Percentiles rank a stretch among this genome's conserved stretches.
These are phyloP conservation scores for Drosophila yakuba DNA, from an alignment of 1,140 invertebrate genomes.

Conservation along the genomic window DNA sequence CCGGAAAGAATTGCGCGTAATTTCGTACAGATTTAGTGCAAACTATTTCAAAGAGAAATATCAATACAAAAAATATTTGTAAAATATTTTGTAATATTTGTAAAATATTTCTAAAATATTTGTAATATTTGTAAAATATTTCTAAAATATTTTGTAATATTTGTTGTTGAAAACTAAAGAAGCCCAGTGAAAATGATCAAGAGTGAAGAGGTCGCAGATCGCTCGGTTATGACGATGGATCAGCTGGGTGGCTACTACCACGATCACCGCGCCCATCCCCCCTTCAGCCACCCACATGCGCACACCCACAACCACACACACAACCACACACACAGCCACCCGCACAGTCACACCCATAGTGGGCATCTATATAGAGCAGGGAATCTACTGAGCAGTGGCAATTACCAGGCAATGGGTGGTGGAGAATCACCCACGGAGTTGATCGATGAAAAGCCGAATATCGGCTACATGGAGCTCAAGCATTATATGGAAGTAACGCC, in stretches of 20 bases:
- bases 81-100: background rate
- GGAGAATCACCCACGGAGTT: conserved; percentile 73
- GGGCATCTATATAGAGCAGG: conserved; percentile 60
- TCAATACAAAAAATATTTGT: background rate
- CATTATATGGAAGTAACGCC: conserved; percentile 66
- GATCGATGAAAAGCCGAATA: conserved; percentile 74
- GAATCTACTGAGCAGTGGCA: conserved; percentile 62
- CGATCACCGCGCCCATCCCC: conserved; percentile 38
- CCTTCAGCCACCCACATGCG: conserved; percentile 29
- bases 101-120: background rate
- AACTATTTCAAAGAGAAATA: conserved; percentile 6
- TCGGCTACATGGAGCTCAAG: conserved; percentile 76
- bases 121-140: too few species aligned
- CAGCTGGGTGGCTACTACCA: conserved; percentile 60
- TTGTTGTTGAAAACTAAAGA: background rate
- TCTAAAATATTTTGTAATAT: too few species aligned
- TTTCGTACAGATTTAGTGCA: background rate
- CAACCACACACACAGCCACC: conserved; percentile 31
- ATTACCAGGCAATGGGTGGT: conserved; percentile 60
- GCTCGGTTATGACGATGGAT: conserved; percentile 54
- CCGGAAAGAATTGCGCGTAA: conserved; percentile 1
- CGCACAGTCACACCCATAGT: conserved; percentile 37
- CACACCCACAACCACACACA: conserved; percentile 28
- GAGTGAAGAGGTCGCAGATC: conserved; percentile 79
- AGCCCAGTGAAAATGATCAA: conserved; percentile 69